Evolutionary conservation across 2,888 invertebrate species (phyloP).

Genomic region (Drepana falcataria): DNA sequence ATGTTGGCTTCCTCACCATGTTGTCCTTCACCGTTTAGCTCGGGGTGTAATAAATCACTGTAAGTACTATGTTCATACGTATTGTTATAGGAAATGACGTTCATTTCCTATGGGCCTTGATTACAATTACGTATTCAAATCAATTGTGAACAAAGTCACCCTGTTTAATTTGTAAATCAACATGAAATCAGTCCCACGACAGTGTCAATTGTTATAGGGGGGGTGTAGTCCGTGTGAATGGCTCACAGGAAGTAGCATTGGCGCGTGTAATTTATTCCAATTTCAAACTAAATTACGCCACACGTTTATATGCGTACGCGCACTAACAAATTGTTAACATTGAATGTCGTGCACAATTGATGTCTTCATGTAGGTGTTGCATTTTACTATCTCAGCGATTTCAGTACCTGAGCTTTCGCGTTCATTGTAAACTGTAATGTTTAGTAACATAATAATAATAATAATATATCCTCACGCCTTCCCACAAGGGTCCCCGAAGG

Average conservation of each 20-base stretch:
- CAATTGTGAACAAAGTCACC: constrained; percentile 47
- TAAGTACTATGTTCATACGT: too few relatives aligned
- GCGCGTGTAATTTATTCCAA: constrained; percentile 67
- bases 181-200: constrained; percentile 73
- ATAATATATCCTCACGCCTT: too few relatives aligned
- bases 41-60: too few relatives aligned
- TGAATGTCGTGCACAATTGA: constrained; percentile 16
- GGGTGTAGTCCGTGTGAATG: constrained; percentile 44
- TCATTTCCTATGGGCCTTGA: constrained; percentile 21
- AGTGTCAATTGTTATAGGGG: constrained; percentile 42
- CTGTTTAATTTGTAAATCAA: constrained; percentile 52
- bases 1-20: too few relatives aligned
- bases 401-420: too few relatives aligned
- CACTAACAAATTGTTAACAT: constrained; percentile 9
- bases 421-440: too few relatives aligned
- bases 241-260: constrained; percentile 51
- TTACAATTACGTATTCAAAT: constrained; percentile 48
- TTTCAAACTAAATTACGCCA: constrained; percentile 34
- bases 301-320: constrained; percentile 10
- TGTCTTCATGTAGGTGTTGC: constrained; percentile 9
- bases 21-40: too few relatives aligned
- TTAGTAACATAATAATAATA: too few relatives aligned
- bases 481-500: too few relatives aligned
- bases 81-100: constrained; percentile 24
- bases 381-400: too few relatives aligned